Evolutionary conservation across 2,888 invertebrate genomes (phyloP).

Genomic region (Gastracanthus pulcherrimus): DNA sequence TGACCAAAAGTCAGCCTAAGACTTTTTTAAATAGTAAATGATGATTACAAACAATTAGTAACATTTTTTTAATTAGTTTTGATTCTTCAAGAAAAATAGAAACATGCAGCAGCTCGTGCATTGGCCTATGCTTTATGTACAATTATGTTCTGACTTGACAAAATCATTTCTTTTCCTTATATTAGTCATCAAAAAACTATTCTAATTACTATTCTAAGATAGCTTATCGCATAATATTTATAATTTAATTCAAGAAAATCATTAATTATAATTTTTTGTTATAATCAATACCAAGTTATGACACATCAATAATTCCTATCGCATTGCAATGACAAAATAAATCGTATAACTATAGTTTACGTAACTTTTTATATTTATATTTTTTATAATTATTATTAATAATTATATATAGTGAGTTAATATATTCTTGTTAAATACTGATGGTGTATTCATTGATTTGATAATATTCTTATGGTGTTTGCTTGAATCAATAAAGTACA

Average conservation of each 20-base stretch:
- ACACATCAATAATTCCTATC: neutral
- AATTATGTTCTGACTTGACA: neutral
- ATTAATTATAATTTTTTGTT: neutral
- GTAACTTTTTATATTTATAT: neutral
- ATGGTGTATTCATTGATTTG: neutral
- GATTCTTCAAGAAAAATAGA: no score
- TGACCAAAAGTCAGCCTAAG: no score
- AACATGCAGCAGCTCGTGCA: no score
- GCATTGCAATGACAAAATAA: neutral
- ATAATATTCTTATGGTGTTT: neutral
- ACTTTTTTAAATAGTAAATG: no score
- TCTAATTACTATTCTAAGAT: neutral
- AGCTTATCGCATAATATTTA: neutral
- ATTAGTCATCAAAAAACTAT: neutral
- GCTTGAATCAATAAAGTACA: neutral
- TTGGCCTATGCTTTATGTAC: neutral
- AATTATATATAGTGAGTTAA: neutral
- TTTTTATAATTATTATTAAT: no score
- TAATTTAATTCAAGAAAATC: neutral
- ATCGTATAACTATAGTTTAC: neutral
- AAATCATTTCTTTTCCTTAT: neutral
- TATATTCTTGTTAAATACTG: neutral
- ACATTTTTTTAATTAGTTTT: no score
- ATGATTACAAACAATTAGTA: no score
- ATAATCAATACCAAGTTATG: neutral